A percentile compares a stretch with the other conserved stretches of the same genome.
These are phyloP conservation scores for Thamnophis sirtalis DNA, from an alignment of 2,113 vertebrate species.

Conservation along the genomic window DNA sequence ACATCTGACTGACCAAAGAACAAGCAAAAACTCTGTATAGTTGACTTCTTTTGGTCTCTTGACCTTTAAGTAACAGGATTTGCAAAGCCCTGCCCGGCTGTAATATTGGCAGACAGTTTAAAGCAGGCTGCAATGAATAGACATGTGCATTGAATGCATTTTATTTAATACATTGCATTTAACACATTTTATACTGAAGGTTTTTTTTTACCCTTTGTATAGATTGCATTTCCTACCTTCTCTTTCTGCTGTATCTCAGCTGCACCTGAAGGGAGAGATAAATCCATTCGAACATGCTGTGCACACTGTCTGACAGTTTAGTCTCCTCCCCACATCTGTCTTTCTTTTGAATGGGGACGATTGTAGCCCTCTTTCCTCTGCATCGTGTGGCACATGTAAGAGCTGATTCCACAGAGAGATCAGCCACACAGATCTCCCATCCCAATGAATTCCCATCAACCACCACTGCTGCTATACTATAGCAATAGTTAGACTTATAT, in stretches of 20 bases:
- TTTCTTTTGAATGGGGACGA: background rate
- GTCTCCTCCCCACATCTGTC: background rate
- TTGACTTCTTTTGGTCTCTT: background rate
- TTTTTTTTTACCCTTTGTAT: accelerated
- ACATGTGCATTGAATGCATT: background rate
- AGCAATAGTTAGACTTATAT: too few species aligned
- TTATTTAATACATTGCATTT: background rate
- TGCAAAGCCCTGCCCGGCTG: background rate
- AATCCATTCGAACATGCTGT: background rate
- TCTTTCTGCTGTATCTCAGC: background rate
- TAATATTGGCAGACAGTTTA: background rate
- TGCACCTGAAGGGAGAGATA: background rate
- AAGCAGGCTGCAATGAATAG: background rate
- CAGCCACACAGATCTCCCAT: background rate
- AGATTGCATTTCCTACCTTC: background rate
- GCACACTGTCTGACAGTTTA: background rate
- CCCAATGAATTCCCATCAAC: background rate
- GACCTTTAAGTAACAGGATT: conserved; percentile 25
- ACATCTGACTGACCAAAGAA: accelerated
- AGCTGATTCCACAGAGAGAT: background rate
- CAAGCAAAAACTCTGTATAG: background rate
- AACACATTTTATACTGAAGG: background rate
- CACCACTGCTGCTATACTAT: background rate
- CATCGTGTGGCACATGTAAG: background rate
- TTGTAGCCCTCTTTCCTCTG: background rate